Base-by-base conservation (phyloP, 2,113 vertebrate genomes). In the Herpetotheres cachinnans region DNA sequence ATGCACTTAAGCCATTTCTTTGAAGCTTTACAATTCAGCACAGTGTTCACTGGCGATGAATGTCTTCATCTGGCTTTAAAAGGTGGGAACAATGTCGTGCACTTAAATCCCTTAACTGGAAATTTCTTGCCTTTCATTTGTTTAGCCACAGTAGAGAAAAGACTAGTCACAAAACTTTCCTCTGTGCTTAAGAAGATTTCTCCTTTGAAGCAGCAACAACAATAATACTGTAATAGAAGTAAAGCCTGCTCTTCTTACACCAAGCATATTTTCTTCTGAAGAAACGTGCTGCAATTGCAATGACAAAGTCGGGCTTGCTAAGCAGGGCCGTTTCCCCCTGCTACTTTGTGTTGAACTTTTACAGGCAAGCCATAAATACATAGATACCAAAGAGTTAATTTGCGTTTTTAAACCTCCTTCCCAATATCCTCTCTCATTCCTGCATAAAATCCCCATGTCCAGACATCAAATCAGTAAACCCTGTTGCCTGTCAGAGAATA, bases 401-500 rank as follows among this genome's bases (percentile, higher is more conserved):
- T 98, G 97, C 96, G 97, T 98, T 98, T 98, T 97, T 96, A 97
- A 98, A 97, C 97, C 98, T 98, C 98, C 98, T 98, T 98, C 97
- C 98, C 97, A 97, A 98, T 98, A 98, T 98, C 97, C 71, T 96
- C 97, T 98, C 98, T 98, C 98, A 98, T 98, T 98, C 98, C 98
- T 97, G 96, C 98, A 98, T 98, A 97, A 98, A 98, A 98, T 98
- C 98, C 98, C 98, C 98, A 97, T 98, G 98, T 98, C 98, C 98
- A 99, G 98, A 99, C 98, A 98, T 98, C 98, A 98, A 98, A 98
- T 98, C 96, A 97, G 98, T 98, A 98, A 98, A 98, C 98, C 98
- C 98, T 98, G 98, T 98, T 98, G 98, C 98, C 99, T 99, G 99
- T 99, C 99, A 99, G 98, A 97, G 98, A 98, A 99, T 98, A 99